Base-by-base conservation (phyloP, 2,888 invertebrate species). In the Endomychus coccineus region DNA sequence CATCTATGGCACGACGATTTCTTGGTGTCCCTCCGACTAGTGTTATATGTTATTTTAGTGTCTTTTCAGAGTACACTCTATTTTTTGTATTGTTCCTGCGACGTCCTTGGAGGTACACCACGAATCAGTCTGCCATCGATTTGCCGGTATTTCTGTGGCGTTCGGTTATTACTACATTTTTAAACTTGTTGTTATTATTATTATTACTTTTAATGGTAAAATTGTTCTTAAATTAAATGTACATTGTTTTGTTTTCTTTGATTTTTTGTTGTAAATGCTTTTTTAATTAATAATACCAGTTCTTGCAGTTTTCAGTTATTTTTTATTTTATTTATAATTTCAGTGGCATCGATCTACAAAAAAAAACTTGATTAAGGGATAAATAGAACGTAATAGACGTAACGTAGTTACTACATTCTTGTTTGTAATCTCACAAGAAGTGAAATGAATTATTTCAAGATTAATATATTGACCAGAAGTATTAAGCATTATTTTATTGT, bases 241-340 rank as follows among this genome's bases (percentile, higher is more conserved):
- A 77, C 75, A 77, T 77, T 77, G 77, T 78, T 78, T 78, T 78
- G 76, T 77, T 78, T 76, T 73, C 73, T 73, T 77, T 76, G 75
- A 75, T 75, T 75, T 77, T 77, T 78, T 78, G 77, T 78, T 78
- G 75, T 75, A 77, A 72, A 76, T 77, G 76, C 77, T 77, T 78
- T 75, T 66, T 67, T 69, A 76, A 76, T 75, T 76, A 69, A 78
- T 78, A 77, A 77, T 77, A 78, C 75, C 77, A 78, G 71, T 77
- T 76, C 75, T 75, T 75, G 75, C 77, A 76, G 77, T 77, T 76
- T 65, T 61, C 72, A 71, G 63, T 70, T 74, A 71, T 51, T 73
- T 71, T 71, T 72, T 71, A 73, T 74, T 74, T 73, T 70, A 51
- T 59, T 58, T 57, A 54, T 52, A n/a, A n/a, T n/a, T n/a, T n/a